These are phyloP conservation scores for Yoshiicerus persimilis DNA, from an alignment of 1,140 invertebrate genomes.

Conservation along the genomic window DNA sequence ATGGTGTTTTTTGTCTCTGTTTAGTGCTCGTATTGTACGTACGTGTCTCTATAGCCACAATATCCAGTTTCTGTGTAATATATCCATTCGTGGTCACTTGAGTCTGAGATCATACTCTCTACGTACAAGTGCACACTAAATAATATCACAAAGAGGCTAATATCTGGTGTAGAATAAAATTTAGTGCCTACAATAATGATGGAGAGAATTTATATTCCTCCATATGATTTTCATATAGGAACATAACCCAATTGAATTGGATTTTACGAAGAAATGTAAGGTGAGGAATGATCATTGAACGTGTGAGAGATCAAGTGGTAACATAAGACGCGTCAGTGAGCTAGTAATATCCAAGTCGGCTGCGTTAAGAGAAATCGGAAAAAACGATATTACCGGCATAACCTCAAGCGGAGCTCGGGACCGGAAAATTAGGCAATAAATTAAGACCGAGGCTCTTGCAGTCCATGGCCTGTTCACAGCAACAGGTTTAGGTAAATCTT, in stretches of 20 bases:
- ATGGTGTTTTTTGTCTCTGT: background rate
- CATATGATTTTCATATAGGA: background rate
- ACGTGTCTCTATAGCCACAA: background rate
- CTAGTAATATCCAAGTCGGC: constrained; percentile 23
- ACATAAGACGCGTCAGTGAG: background rate
- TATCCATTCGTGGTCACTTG: too few relatives aligned
- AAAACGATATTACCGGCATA: constrained; percentile 35
- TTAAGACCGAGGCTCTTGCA: constrained; percentile 34
- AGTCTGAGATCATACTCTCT: too few relatives aligned
- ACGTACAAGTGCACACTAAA: too few relatives aligned
- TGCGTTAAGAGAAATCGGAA: constrained; percentile 39
- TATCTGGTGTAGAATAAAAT: too few relatives aligned
- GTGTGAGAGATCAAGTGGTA: constrained; percentile 15
- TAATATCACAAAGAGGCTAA: too few relatives aligned
- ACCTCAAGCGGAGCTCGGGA: constrained; percentile 43
- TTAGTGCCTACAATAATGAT: too few relatives aligned
- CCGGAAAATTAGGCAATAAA: constrained; percentile 48
- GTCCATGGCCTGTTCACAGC: constrained; percentile 36
- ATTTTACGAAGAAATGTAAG: background rate
- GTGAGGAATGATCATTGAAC: background rate
- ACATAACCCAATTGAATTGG: background rate
- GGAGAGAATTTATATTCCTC: background rate
- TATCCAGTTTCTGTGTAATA: too few relatives aligned
- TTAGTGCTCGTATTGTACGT: too few relatives aligned
- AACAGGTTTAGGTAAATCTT: constrained; percentile 44